Conservation (phyloP, 2,888 invertebrate species). For the Caenorhabditis panamensis region DNA sequence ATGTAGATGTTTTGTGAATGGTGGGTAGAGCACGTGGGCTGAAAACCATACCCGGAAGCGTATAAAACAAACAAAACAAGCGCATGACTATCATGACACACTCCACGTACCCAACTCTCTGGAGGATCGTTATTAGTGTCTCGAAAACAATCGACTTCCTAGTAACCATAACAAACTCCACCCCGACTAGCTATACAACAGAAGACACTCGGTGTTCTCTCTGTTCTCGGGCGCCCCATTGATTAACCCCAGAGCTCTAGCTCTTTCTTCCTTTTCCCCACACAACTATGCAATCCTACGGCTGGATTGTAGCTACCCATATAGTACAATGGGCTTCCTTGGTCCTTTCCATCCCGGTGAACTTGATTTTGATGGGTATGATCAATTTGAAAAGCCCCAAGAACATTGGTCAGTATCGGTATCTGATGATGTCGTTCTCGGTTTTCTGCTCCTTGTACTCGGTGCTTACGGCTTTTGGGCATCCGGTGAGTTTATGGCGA, state of each 20-base stretch:
- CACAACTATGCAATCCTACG: neutral
- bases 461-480: slow-evolving; percentile 3
- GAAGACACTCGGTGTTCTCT: no score
- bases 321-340: slow-evolving; percentile 24
- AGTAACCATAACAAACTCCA: no score
- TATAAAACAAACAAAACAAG: no score
- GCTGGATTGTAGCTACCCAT: slow-evolving; percentile 5
- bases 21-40: no score
- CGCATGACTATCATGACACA: neutral
- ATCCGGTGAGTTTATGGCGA: slow-evolving; percentile 4
- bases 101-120: neutral
- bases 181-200: no score
- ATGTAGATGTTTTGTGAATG: neutral
- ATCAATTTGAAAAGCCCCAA: slow-evolving; percentile 28
- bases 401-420: slow-evolving; percentile 42
- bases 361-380: slow-evolving; percentile 9
- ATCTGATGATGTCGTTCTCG: slow-evolving; percentile 38
- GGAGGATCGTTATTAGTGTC: neutral
- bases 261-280: neutral
- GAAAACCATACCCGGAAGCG: no score
- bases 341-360: slow-evolving; percentile 16
- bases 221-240: no score
- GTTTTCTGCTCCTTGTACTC: slow-evolving; percentile 24
- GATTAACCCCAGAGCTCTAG: no score
- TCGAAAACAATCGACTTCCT: no score